Conservation (phyloP, 2,888 invertebrate species). For the Elgonia sp. region DNA sequence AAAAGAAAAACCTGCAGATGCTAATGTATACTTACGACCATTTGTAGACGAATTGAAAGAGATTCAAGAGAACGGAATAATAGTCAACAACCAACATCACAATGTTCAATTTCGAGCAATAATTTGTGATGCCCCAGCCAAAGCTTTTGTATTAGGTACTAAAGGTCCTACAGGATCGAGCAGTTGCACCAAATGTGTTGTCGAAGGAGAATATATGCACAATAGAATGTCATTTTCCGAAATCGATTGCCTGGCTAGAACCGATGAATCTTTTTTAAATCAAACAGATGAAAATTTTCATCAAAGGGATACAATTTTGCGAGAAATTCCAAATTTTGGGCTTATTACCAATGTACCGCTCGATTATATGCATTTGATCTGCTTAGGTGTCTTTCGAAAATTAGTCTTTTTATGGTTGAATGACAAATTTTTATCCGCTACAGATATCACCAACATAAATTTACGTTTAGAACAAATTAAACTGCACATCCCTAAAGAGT, state of each 20-base stretch:
- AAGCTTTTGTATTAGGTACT: constrained; percentile 64
- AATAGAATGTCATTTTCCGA: constrained; percentile 31
- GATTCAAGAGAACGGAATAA: not conserved
- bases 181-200: constrained; percentile 69
- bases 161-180: constrained; percentile 71
- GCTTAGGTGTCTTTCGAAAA: not conserved
- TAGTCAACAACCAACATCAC: not conserved
- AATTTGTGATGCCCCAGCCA: constrained; percentile 40
- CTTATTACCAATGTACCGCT: not conserved
- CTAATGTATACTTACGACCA: not conserved
- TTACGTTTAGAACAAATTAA: not conserved
- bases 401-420: not conserved
- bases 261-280: constrained; percentile 50
- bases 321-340: not conserved
- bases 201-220: constrained; percentile 19
- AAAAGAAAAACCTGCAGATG: not conserved
- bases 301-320: not conserved
- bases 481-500: not conserved
- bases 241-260: constrained; percentile 41
- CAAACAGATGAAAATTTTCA: constrained; percentile 50
- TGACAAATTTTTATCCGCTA: not conserved
- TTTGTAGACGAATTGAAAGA: constrained; percentile 9
- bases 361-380: constrained; percentile 17
- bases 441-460: not conserved
- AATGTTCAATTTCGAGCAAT: not conserved